Base-by-base conservation (phyloP, 2,797 vertebrate species). In the Anableps anableps region DNA sequence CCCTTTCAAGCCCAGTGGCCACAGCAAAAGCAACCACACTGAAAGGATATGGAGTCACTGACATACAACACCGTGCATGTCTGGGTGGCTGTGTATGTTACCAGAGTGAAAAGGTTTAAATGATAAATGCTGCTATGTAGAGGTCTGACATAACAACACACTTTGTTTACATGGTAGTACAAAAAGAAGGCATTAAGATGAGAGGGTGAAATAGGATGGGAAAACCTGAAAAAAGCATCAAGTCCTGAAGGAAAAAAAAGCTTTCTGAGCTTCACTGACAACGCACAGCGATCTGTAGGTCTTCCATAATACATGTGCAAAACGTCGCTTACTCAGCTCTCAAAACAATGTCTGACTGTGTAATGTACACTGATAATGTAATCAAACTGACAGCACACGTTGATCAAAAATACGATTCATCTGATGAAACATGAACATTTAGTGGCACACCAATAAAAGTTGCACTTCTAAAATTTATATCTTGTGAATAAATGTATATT, bases 21-120 rank as follows among this genome's bases (percentile, higher is more conserved):
- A 86, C 76, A 90, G 80, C 72, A 86, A 80, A 88, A 88, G 88
- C 88, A 88, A 85, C 91, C 86, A 91, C 87, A 83, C 51, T 7
- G 38, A 89, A 66, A 78, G 87, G 86, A 91, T 76, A 88, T 51
- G 11, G 43, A 76, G 78, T 60, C 29, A 5, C 29, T 83, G 79
- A 82, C 8, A 0, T n/a, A 75, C 77, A 87, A 80, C 82, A 81
- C 71, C 79, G 74, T 16, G 38, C 72, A 79, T 86, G 79, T 68
- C 82, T 73, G 76, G 34, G 71, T 74, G 72, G 50, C 45, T 83
- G 78, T 76, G 13, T 78, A 60, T 82, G 75, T 75, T 68, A 53
- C 60, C 3, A 29, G 81, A 80, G 77, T 31, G 50, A 82, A 80
- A 81, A 83, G 41, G 1, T 43, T 87, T 72, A 41, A 66, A 76